Conservation (phyloP, 2,888 invertebrate genomes). For the Cybosia mesomella region DNA sequence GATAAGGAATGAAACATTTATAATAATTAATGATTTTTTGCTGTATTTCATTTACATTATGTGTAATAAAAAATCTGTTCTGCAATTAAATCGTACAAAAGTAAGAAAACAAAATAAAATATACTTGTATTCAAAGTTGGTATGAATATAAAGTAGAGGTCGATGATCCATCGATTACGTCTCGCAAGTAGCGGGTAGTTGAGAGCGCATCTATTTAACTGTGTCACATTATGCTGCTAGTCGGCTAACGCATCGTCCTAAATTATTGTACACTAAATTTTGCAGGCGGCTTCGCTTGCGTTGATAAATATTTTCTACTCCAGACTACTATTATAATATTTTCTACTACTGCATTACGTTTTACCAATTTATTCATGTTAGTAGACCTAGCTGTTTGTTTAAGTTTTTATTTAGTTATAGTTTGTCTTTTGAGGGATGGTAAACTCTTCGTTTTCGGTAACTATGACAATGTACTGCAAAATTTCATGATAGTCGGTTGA, state of each 20-base stretch:
- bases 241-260: constrained; percentile 4
- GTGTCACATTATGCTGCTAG: constrained; percentile 12
- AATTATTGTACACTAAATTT: background rate
- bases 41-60: background rate
- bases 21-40: background rate
- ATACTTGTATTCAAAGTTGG: background rate
- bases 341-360: too few relatives aligned
- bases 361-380: background rate
- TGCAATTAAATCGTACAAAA: constrained; percentile 9
- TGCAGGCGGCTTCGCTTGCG: background rate
- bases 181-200: constrained; percentile 23
- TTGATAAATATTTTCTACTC: background rate
- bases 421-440: too few relatives aligned
- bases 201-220: constrained; percentile 17
- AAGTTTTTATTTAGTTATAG: too few relatives aligned
- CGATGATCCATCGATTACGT: constrained; percentile 42
- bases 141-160: constrained; percentile 29
- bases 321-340: too few relatives aligned
- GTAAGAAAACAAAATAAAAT: constrained; percentile 7
- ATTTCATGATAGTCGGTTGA: too few relatives aligned
- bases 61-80: constrained; percentile 5
- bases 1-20: constrained; percentile 1
- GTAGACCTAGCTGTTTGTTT: background rate
- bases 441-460: too few relatives aligned
- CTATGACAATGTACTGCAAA: too few relatives aligned